phyloP scores from a whole-genome alignment of 2,113 vertebrate species.

The Turnix velox region DNA sequence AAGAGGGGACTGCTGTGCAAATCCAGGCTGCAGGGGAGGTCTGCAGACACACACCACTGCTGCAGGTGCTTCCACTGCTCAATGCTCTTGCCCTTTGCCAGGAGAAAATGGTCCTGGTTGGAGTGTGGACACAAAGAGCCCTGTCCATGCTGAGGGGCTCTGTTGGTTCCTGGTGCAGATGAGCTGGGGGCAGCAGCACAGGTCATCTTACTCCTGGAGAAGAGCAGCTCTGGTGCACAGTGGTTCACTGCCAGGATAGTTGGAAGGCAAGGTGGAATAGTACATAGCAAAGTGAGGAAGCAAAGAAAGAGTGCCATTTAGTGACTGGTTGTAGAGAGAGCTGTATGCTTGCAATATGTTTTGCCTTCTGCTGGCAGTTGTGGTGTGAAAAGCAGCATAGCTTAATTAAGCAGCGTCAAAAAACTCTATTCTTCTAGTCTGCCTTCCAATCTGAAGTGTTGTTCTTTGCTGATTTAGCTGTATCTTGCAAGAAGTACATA shows the following conservation, averaged over 20 bases:
- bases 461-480: conserved; percentile 51
- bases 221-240: background rate
- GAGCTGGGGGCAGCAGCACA: background rate
- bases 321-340: conserved; percentile 13
- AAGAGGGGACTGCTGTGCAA: background rate
- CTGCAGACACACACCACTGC: background rate
- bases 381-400: conserved; percentile 58
- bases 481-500: background rate
- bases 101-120: background rate
- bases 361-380: conserved; percentile 49
- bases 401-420: conserved; percentile 64
- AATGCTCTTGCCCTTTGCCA: background rate
- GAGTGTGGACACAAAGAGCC: rapidly evolving
- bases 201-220: background rate
- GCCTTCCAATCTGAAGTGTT: conserved; percentile 58
- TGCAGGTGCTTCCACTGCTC: background rate
- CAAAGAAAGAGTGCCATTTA: conserved; percentile 35
- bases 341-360: conserved; percentile 53
- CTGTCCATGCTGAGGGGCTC: background rate
- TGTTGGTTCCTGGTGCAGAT: rapidly evolving
- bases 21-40: background rate
- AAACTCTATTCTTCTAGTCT: conserved; percentile 53
- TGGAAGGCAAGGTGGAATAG: background rate
- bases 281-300: background rate
- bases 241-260: background rate